Base-by-base conservation (phyloP, 1,140 invertebrate genomes). In the Plutomurus gul region DNA sequence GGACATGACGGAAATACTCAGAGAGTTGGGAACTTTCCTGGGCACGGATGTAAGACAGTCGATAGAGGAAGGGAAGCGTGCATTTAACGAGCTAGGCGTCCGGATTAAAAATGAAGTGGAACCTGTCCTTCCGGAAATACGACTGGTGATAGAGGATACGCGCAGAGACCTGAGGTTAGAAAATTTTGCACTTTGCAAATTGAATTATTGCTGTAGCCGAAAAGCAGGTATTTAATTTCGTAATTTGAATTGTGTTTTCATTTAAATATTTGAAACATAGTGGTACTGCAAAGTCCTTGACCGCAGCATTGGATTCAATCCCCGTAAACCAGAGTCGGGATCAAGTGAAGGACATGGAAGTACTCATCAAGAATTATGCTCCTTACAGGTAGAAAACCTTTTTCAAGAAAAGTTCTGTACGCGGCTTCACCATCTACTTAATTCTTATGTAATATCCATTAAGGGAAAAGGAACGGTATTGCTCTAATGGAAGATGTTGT, bases 1-100 rank as follows among this genome's bases (percentile, higher is more conserved):
- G 33, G 51, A 82, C 46, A 82, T 82, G 81, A 79, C 81, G 18
- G 81, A 82, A 25, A 78, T 82, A 22, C 78, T 82, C 13, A 1
- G 49, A n/a, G 82, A 82, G 30, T 30, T 82, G 18, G 71, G 75
- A 43, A 46, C 18, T 10, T 70, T 82, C 13, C 51, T 82, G 11
- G 70, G 60, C 4, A 76, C 75, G 7, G 78, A 82, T 33, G 76
- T 82, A 6, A 46, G 75, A 4, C 3, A 37, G 10, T 81, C 79
- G 13, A 80, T 82, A 1, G 82, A 78, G 13, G 18, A 74, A 36
- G 82, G 82, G 18, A 71, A 77, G 75, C 20, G 40, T 27, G 76
- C 70, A 3, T 82, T 82, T 36, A 71, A 82, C 74, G 25, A 72
- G 20, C 74, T 82, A 4, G 70, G 79, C 13, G 51, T 81, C 20